Conservation (phyloP, 1,140 invertebrate genomes). For the Rhagoletis zephyria region DNA sequence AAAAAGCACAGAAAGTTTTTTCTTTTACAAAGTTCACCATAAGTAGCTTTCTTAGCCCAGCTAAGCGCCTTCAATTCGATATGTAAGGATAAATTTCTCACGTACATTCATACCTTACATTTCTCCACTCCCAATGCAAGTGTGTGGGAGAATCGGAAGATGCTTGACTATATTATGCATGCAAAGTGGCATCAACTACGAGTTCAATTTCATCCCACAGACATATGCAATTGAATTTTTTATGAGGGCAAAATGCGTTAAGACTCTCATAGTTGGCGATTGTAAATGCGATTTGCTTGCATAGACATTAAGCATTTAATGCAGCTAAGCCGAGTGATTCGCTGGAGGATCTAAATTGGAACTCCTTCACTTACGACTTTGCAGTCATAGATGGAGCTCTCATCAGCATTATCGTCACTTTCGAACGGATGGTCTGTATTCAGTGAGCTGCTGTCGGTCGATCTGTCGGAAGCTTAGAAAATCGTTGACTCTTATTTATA, state of each 20-base stretch:
- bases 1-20: too few relatives aligned
- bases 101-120: background rate
- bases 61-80: background rate
- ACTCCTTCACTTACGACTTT: too few relatives aligned
- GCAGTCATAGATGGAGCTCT: too few relatives aligned
- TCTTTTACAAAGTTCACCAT: background rate
- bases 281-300: background rate
- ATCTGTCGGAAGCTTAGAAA: too few relatives aligned
- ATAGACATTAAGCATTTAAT: background rate
- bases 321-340: background rate
- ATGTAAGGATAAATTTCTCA: background rate
- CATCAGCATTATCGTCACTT: too few relatives aligned
- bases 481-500: too few relatives aligned
- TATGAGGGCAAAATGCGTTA: background rate
- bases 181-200: conserved; percentile 8
- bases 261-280: background rate
- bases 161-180: conserved; percentile 14
- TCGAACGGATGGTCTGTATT: too few relatives aligned
- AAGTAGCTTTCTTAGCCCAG: conserved; percentile 5
- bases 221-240: conserved; percentile 34
- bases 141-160: background rate
- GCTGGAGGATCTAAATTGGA: background rate
- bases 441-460: too few relatives aligned
- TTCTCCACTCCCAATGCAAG: background rate
- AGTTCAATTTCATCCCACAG: conserved; percentile 30